A percentile compares a stretch with the other conserved stretches of the same genome.
Evolutionary conservation across 2,888 invertebrate genomes (phyloP).

Genomic region (Drosophila nr. medialis): DNA sequence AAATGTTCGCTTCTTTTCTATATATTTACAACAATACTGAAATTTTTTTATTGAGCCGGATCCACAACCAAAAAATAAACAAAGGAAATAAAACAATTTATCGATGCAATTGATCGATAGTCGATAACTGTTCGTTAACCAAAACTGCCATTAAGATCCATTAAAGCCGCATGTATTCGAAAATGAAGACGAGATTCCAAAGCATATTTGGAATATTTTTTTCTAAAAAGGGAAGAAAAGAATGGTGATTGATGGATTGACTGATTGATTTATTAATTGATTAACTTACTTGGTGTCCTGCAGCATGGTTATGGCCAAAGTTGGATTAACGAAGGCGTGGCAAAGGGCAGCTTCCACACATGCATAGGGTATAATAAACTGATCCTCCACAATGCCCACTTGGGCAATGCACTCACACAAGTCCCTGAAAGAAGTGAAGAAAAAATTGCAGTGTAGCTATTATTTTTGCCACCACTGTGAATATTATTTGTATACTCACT

Average conservation of each 20-base stretch:
- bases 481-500: conserved; percentile 85
- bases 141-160: conserved; percentile 65
- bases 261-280: neutral
- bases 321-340: conserved; percentile 89
- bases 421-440: conserved; percentile 47
- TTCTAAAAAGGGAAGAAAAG: conserved; percentile 85
- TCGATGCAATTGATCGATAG: neutral
- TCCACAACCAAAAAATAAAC: neutral
- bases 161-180: conserved; percentile 91
- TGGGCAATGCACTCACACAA: conserved; percentile 85
- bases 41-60: neutral
- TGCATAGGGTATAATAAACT: conserved; percentile 93
- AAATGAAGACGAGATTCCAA: conserved; percentile 96
- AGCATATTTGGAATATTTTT: conserved; percentile 94
- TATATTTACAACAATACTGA: neutral
- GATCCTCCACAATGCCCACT: conserved; percentile 91
- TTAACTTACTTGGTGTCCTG: conserved; percentile 91
- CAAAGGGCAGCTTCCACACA: conserved; percentile 94
- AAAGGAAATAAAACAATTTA: neutral
- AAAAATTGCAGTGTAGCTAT: neutral
- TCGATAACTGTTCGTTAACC: neutral
- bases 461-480: neutral
- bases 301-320: conserved; percentile 89
- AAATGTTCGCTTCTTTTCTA: neutral
- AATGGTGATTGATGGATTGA: neutral